Evolutionary conservation across 2,113 vertebrate species (phyloP).

Genomic region (Pandion haliaetus): DNA sequence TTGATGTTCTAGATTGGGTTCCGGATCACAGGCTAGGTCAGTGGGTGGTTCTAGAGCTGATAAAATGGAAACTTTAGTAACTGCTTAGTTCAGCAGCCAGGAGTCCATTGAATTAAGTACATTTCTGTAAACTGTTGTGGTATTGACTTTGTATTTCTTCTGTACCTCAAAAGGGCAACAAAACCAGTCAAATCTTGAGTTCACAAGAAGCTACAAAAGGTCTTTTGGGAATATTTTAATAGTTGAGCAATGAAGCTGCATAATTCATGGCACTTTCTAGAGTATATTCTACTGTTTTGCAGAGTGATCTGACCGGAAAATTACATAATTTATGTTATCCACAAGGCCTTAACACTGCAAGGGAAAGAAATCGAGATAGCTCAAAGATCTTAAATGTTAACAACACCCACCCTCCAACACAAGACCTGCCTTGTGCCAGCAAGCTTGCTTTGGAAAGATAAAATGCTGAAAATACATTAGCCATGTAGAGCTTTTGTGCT

Average conservation of each 20-base stretch:
- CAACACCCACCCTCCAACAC: background rate
- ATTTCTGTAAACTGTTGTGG: background rate
- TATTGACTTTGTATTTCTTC: background rate
- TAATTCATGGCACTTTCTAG: background rate
- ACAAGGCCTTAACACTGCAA: background rate
- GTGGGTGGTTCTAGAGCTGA: background rate
- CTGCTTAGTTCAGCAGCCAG: background rate
- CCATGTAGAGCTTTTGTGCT: background rate
- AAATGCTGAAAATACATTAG: background rate
- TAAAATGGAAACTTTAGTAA: background rate
- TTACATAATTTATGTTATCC: background rate
- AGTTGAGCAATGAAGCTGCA: background rate
- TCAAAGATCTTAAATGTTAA: background rate
- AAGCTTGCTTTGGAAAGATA: background rate
- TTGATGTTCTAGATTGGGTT: background rate
- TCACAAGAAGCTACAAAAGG: background rate
- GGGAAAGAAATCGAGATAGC: background rate
- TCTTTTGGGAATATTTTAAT: background rate
- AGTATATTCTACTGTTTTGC: background rate
- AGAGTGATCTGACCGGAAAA: background rate
- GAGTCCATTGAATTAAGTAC: background rate
- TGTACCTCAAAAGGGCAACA: background rate
- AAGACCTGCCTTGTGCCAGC: background rate
- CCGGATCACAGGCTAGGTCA: rapidly evolving
- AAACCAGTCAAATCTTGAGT: background rate